Conservation (phyloP, 2,113 vertebrate species). For the Motacilla tschutschensis region DNA sequence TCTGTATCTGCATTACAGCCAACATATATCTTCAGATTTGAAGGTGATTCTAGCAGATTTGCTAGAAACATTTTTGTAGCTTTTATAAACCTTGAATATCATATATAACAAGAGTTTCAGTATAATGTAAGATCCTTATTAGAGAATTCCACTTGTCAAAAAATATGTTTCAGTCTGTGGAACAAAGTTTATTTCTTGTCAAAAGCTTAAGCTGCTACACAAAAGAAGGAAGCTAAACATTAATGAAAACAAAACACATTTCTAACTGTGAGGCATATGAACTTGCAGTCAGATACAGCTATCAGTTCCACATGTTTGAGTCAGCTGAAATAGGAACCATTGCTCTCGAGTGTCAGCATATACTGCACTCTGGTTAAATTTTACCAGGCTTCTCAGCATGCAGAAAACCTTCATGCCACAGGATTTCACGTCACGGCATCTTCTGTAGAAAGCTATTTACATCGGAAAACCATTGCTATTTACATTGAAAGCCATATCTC, state of each 20-base stretch:
- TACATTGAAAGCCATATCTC: neutral
- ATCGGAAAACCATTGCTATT: neutral
- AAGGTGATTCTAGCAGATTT: neutral
- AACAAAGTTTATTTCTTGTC: conserved; percentile 24
- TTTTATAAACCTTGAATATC: neutral
- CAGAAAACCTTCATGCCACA: neutral
- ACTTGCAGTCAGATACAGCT: conserved; percentile 12
- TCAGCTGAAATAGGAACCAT: conserved; percentile 11
- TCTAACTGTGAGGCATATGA: neutral
- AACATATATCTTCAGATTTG: neutral
- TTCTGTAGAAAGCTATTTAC: conserved; percentile 9
- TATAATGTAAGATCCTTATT: neutral
- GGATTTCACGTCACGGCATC: neutral
- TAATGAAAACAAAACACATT: conserved; percentile 1
- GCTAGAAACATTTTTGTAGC: neutral
- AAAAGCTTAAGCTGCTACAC: conserved; percentile 1
- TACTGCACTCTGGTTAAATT: neutral
- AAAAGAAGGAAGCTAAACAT: conserved; percentile 18
- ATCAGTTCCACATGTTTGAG: conserved; percentile 14
- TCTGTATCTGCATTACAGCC: neutral
- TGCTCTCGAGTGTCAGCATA: neutral
- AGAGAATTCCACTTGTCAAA: neutral
- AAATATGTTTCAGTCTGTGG: neutral
- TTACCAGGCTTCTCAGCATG: neutral
- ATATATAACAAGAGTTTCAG: neutral